A percentile compares a stretch with the other conserved stretches of the same genome.
These are phyloP conservation scores for Mugil cephalus DNA, from an alignment of 2,113 vertebrate genomes.

Conservation along the genomic window DNA sequence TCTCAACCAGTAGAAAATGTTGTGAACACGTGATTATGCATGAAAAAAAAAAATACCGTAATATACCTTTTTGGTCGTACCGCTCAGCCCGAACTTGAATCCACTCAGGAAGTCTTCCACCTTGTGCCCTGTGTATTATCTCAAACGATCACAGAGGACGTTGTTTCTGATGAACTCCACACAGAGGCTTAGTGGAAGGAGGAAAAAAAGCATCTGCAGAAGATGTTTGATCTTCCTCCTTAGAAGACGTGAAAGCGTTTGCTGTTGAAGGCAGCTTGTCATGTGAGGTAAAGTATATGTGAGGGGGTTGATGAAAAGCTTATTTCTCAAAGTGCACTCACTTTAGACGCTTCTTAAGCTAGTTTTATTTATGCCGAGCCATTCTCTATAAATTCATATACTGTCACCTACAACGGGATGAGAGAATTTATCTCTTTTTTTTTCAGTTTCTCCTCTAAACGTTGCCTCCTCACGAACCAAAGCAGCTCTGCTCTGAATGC, in stretches of 20 bases:
- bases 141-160: slow-evolving; percentile 43
- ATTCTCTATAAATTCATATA: slow-evolving; percentile 86
- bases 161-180: slow-evolving; percentile 51
- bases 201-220: neutral
- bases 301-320: slow-evolving; percentile 80
- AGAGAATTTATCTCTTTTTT: slow-evolving; percentile 77
- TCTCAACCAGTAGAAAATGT: too few species aligned
- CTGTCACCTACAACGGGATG: slow-evolving; percentile 85
- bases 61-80: too few species aligned
- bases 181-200: slow-evolving; percentile 12
- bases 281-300: slow-evolving; percentile 76
- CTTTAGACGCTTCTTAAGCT: slow-evolving; percentile 69
- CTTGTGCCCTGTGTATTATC: slow-evolving; percentile 53
- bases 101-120: too few species aligned
- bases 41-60: too few species aligned
- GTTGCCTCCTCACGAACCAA: slow-evolving; percentile 72
- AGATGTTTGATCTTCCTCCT: slow-evolving; percentile 48
- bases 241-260: slow-evolving; percentile 32
- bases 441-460: slow-evolving; percentile 67
- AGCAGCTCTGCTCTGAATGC: slow-evolving; percentile 56
- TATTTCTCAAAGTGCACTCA: slow-evolving; percentile 84
- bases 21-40: too few species aligned
- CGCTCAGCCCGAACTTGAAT: too few species aligned
- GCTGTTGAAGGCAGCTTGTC: slow-evolving; percentile 79
- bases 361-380: slow-evolving; percentile 84